phyloP scores from a whole-genome alignment of 2,797 vertebrate genomes.

The Cossypha polioptera region DNA sequence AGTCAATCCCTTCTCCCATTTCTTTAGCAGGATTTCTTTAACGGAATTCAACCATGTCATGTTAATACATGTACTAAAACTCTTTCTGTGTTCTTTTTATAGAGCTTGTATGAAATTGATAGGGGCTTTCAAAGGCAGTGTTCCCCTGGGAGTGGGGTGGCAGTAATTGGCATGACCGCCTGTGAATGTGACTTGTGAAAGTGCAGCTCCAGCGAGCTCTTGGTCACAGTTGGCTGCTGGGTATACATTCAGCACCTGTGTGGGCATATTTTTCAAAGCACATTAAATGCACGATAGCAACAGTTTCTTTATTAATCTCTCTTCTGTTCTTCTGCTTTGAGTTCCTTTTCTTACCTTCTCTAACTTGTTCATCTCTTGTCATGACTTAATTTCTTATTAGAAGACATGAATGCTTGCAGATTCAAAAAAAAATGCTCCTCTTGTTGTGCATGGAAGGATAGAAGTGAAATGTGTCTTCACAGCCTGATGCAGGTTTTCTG shows the following conservation, averaged over 20 bases:
- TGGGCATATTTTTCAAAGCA: neutral
- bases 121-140: neutral
- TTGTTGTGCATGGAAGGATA: neutral
- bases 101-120: conserved; percentile 1
- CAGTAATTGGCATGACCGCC: neutral
- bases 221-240: neutral
- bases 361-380: neutral
- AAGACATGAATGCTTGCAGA: neutral
- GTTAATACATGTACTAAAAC: neutral
- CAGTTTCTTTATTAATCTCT: neutral
- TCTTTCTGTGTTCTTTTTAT: neutral
- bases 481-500: neutral
- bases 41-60: neutral
- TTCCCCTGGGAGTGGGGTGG: neutral
- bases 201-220: neutral
- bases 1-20: neutral
- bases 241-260: neutral
- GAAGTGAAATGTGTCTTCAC: neutral
- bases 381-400: neutral
- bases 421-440: fast-evolving
- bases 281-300: neutral
- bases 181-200: neutral
- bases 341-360: neutral
- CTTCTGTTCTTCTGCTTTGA: neutral
- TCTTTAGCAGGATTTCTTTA: neutral